A percentile compares a stretch with the other conserved stretches of the same genome.
These are phyloP conservation scores for Petrolisthes cinctipes DNA, from an alignment of 2,888 invertebrate genomes.

Conservation along the genomic window DNA sequence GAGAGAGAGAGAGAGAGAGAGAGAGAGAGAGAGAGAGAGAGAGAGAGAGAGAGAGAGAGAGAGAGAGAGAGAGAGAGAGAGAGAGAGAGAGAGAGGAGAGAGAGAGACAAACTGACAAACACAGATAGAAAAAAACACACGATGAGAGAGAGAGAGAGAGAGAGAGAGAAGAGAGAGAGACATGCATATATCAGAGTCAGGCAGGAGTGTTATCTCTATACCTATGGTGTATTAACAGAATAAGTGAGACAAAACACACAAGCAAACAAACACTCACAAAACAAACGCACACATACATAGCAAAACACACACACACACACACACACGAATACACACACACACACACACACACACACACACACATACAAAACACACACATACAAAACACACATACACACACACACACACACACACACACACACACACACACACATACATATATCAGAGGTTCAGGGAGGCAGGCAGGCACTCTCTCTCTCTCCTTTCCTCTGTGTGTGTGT, in stretches of 20 bases:
- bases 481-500: too few species aligned
- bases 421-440: too few species aligned
- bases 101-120: background rate
- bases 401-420: background rate
- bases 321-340: too few species aligned
- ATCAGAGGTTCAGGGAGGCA: too few species aligned
- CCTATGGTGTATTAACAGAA: too few species aligned
- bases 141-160: conserved; percentile 10
- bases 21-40: background rate
- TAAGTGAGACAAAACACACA: too few species aligned
- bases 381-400: background rate
- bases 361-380: background rate
- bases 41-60: background rate
- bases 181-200: background rate
- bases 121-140: background rate
- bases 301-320: too few species aligned
- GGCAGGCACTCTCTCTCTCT: too few species aligned
- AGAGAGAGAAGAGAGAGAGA: background rate
- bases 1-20: too few species aligned
- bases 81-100: background rate
- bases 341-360: background rate
- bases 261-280: too few species aligned
- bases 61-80: background rate
- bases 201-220: too few species aligned
- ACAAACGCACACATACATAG: too few species aligned